Evolutionary conservation across 1,140 invertebrate species (phyloP).

Genomic region (Platyura marginata): DNA sequence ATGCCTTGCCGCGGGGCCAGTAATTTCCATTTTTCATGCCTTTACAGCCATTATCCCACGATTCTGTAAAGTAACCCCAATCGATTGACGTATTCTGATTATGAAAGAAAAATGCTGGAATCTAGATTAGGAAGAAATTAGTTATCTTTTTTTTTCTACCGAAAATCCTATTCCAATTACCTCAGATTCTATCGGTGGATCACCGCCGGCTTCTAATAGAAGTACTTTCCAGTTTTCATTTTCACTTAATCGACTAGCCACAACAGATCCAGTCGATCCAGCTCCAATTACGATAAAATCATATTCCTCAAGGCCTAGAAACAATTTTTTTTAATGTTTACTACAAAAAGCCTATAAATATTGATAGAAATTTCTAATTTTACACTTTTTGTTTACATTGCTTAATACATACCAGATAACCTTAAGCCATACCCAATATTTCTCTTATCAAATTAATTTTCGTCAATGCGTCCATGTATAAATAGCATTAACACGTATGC

Average conservation of each 20-base stretch:
- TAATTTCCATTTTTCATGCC: conserved; percentile 28
- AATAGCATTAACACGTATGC: too few relatives aligned
- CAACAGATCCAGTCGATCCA: conserved; percentile 33
- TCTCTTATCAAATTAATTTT: too few relatives aligned
- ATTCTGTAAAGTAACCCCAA: conserved; percentile 2
- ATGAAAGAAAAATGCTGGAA: background rate
- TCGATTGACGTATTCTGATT: background rate
- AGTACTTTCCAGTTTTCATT: conserved; percentile 31
- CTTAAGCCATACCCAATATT: too few relatives aligned
- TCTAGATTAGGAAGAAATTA: background rate
- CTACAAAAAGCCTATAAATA: too few relatives aligned
- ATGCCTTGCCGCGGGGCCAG: conserved; percentile 40
- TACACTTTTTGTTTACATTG: too few relatives aligned
- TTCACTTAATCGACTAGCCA: conserved; percentile 35
- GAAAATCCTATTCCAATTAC: conserved; percentile 14
- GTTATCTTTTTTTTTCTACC: background rate
- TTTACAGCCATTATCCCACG: background rate
- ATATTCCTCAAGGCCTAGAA: background rate
- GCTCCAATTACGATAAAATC: too few relatives aligned
- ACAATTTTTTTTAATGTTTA: too few relatives aligned
- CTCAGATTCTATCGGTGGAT: conserved; percentile 29
- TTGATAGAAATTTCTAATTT: too few relatives aligned
- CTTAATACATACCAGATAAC: too few relatives aligned
- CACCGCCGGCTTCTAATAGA: too few relatives aligned
- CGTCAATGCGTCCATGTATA: too few relatives aligned